Evolutionary conservation across 2,113 vertebrate genomes (phyloP), one percentile per base, ranked within the genome.

Genomic region (Pterocles orientalis): DNA sequence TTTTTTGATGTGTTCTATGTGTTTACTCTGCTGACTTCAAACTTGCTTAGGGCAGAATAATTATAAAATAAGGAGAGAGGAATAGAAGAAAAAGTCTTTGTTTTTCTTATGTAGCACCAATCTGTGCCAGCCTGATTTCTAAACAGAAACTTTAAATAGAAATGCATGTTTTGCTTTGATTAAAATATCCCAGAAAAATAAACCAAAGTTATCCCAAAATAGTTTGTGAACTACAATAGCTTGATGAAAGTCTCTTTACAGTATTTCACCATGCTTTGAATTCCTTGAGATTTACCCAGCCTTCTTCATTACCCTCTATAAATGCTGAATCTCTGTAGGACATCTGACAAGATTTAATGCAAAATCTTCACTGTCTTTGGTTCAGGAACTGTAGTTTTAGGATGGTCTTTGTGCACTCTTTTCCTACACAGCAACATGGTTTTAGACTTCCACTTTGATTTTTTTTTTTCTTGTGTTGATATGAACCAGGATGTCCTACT

Each of bases 291-390:
- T 87, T 76, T 65, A 79, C 48, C 57, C 86, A 79, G 24, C 45
- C 31, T 60, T 71, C 81, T 81, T 81, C 77, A 53, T 72, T 41
- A 20, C 45, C 69, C 31, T 87, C 53, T 91, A 2, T 58, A 85
- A 95, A 84, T 82, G 95, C 95, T 87, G 92, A 92, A 89, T 96
- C 94, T 82, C 88, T 71, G 36, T 54, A 70, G 92, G 80, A 91
- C 53, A 76, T 89, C 45, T 69, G n/a, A 61, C 14, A 53, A 68
- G 45, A 56, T 12, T 68, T 69, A 82, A 72, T 92, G 28, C 85
- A 56, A 45, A 61, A 53, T 61, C 43, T 64, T 93, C 33, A 2
- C 29, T 84, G 57, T 62, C 43, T 86, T 72, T 69, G 14, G 36
- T 78, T 86, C 65, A 76, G 80, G 72, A 71, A 48, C 69, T 94